phyloP scores from a whole-genome alignment of 2,888 invertebrate genomes.

The Tetragnatha montana region DNA sequence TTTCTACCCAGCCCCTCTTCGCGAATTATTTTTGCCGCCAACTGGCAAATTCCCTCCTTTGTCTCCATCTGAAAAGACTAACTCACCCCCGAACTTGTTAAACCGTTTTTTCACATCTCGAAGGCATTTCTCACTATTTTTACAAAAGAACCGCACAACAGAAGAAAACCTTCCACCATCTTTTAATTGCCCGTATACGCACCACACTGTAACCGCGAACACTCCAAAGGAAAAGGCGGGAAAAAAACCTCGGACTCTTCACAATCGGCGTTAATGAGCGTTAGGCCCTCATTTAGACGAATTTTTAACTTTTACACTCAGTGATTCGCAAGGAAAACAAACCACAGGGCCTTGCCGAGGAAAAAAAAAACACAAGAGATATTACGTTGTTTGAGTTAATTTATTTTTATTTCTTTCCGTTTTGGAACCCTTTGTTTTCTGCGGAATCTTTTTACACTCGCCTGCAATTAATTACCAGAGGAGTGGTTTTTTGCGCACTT shows the following conservation, averaged over 20 bases:
- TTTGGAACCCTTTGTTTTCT: slow-evolving; percentile 31
- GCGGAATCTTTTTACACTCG: slow-evolving; percentile 45
- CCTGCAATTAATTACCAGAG: slow-evolving; percentile 48
- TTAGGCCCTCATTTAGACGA: slow-evolving; percentile 65
- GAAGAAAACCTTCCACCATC: slow-evolving; percentile 33
- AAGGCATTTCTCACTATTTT: slow-evolving; percentile 64
- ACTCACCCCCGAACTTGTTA: slow-evolving; percentile 67
- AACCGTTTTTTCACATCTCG: slow-evolving; percentile 49
- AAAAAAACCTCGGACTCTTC: slow-evolving; percentile 51
- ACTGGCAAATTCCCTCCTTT: slow-evolving; percentile 61
- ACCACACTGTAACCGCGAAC: slow-evolving; percentile 34
- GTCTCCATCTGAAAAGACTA: slow-evolving; percentile 63
- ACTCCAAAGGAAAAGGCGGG: slow-evolving; percentile 12
- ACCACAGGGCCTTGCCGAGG: slow-evolving; percentile 49
- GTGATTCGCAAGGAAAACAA: slow-evolving; percentile 56
- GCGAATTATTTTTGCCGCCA: slow-evolving; percentile 58
- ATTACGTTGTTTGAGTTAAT: slow-evolving; percentile 53
- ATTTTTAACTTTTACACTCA: slow-evolving; percentile 57
- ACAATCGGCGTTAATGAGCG: slow-evolving; percentile 69
- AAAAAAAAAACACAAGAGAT: slow-evolving; percentile 34
- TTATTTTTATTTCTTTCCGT: slow-evolving; percentile 53
- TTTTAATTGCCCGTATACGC: slow-evolving; percentile 63
- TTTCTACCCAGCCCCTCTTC: slow-evolving; percentile 35
- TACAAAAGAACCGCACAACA: slow-evolving; percentile 60
- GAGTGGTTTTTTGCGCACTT: slow-evolving; percentile 33